Evolutionary conservation across 1,140 invertebrate species (phyloP), one percentile per base, ranked within the genome.

Genomic region (Eriosoma lanigerum): DNA sequence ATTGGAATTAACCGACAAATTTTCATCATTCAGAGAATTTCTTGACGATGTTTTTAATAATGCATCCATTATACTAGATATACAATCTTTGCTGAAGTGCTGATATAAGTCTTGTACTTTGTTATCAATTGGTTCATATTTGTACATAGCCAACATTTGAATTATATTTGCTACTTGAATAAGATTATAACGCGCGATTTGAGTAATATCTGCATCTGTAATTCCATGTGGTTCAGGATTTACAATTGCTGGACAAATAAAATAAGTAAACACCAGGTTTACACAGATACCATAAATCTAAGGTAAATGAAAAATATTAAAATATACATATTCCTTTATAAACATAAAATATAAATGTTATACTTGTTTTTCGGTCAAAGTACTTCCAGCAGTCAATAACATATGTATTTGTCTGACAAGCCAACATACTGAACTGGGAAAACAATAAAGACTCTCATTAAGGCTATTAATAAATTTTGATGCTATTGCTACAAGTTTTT

Each of bases 161-260:
- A 99, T 85, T 84, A 98, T 95, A 86, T 97, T 94, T 0, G 92
- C 92, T 12, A 87, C 90, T 88, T 97, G 96, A 85, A 96, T 96
- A 6, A 98, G 88, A 89, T 98, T 98, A 85, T 95, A 96, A 32
- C 96, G 87, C 8, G 95, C 94, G 50, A 96, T 91, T 82, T 94
- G 91, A 80, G 93, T 95, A 48, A 98, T 94, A n/a, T 94, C 94
- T 1, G 93, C 93, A 85, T 98, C 96, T 0, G 94, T 94, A 64
- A 98, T 94, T n/a, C 96, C 96, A 86, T 96, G 93, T 1, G 95
- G 92, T 86, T 98, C 97, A 0, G 97, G 97, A 87, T 98, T 96
- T 38, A 97, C 93, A 62, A 99, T 95, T 0, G 96, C 97, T 12
- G 96, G 96, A 84, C 97, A 99, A 81, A 99, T 95, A 83, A 98